Base-by-base conservation (phyloP, 2,888 invertebrate species). In the Trachelus tabidus region DNA sequence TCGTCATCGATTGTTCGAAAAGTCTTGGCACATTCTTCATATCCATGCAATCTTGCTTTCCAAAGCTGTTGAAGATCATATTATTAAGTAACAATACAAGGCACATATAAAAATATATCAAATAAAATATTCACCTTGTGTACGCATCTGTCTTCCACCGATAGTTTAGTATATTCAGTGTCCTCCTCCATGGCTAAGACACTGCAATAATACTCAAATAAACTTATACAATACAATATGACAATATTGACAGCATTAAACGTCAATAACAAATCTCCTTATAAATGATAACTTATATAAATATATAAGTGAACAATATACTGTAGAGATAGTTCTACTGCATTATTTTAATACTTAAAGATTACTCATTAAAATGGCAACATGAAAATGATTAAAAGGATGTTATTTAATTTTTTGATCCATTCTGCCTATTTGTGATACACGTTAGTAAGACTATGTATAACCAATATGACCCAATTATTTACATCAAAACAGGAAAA, bases 11-110 rank as follows among this genome's bases (percentile, higher is more conserved):
- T 95, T 89, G 95, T 95, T 83, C 95, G 94, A 92, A 99, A 98
- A 30, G 97, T 93, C 91, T 97, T 98, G 11, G 96, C 94, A 0
- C 97, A 96, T 91, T 98, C 98, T 91, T 98, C 98, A 87, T 98
- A 99, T 0, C 98, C 99, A 83, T 96, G 95, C 2, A 98, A 94
- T 83, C 99, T 94, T 6, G 98, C 99, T 92, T 98, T 98, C 99
- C 99, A 99, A 78, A 96, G 92, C 95, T 95, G 87, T 56, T 31
- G 34, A 34, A 71, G 31, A 71, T 33, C 23, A 71, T 71, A 71
- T 11, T 31, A 31, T 68, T 1, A 74, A 30, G 35, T n/a, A 11
- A 73, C 56, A 79, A 76, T 74, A 75, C 40, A 73, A 68, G 33
- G 68, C 34, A 76, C 15, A 68, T 69, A 12, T 35, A 37, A 71